Percentiles rank a stretch among this genome's conserved stretches.
Evolutionary conservation across 2,888 invertebrate species (phyloP).

Genomic region (Nephrotoma flavescens): DNA sequence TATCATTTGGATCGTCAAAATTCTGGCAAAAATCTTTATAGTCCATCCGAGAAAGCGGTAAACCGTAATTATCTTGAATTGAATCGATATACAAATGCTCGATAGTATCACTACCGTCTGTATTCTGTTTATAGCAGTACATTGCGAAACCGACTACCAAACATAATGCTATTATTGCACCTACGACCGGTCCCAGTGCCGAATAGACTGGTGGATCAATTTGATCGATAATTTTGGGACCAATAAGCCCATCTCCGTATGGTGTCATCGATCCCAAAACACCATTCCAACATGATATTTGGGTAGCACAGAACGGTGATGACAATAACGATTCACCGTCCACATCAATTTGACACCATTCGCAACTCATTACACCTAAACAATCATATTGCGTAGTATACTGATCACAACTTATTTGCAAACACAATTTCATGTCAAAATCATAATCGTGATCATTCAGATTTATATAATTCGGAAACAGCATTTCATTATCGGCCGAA

Average conservation of each 20-base stretch:
- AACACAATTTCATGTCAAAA: slow-evolving; percentile 39
- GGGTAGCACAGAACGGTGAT: slow-evolving; percentile 64
- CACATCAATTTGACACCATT: slow-evolving; percentile 75
- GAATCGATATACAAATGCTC: slow-evolving; percentile 38
- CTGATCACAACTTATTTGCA: slow-evolving; percentile 51
- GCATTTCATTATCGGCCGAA: not conserved
- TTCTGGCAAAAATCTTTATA: slow-evolving; percentile 47
- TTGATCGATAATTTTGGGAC: slow-evolving; percentile 26
- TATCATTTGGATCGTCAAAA: slow-evolving; percentile 32
- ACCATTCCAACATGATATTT: slow-evolving; percentile 73
- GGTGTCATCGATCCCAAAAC: slow-evolving; percentile 70
- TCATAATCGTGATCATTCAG: slow-evolving; percentile 26
- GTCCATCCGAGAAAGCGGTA: slow-evolving; percentile 60
- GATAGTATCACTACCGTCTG: slow-evolving; percentile 19
- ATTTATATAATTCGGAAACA: not conserved
- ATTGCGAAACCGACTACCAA: slow-evolving; percentile 67
- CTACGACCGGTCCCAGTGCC: slow-evolving; percentile 75
- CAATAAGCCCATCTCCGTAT: slow-evolving; percentile 54
- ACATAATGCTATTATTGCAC: slow-evolving; percentile 68
- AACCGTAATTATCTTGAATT: slow-evolving; percentile 37
- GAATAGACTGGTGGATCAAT: slow-evolving; percentile 40
- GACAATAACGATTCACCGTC: slow-evolving; percentile 54
- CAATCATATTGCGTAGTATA: slow-evolving; percentile 49
- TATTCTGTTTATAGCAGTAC: slow-evolving; percentile 66
- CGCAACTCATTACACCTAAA: slow-evolving; percentile 67